Conservation (phyloP, 1,140 invertebrate genomes). For the Colletes gigas region DNA sequence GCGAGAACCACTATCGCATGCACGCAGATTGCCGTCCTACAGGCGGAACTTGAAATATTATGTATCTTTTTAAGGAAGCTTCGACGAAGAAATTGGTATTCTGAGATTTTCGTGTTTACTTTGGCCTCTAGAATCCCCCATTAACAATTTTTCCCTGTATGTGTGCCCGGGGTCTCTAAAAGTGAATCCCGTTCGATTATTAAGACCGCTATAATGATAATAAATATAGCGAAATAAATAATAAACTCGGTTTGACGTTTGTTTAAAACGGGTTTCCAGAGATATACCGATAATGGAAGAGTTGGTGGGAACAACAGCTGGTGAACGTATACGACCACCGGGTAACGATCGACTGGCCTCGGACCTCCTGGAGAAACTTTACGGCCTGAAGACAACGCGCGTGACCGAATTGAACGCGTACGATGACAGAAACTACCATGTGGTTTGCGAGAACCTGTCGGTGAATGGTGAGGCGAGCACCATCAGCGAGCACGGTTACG, state of each 20-base stretch:
- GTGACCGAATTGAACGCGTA: slow-evolving; percentile 88
- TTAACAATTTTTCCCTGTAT: too few species aligned
- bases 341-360: slow-evolving; percentile 82
- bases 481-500: slow-evolving; percentile 84
- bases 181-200: too few species aligned
- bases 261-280: slow-evolving; percentile 16
- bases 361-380: slow-evolving; percentile 84
- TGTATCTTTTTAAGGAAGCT: too few species aligned
- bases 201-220: too few species aligned
- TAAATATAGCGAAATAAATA: too few species aligned
- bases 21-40: too few species aligned
- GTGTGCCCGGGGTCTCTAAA: too few species aligned
- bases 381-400: slow-evolving; percentile 85
- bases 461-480: slow-evolving; percentile 83
- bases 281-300: slow-evolving; percentile 25
- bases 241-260: not conserved
- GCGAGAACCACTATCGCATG: too few species aligned
- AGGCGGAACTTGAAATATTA: too few species aligned
- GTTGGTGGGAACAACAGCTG: slow-evolving; percentile 75
- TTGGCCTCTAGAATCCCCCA: too few species aligned
- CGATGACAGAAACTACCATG: slow-evolving; percentile 90
- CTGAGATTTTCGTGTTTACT: too few species aligned
- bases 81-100: too few species aligned
- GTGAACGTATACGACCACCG: slow-evolving; percentile 84
- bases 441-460: slow-evolving; percentile 78